Base-by-base conservation (phyloP, 2,113 vertebrate species). In the Cynopterus brachyotis region DNA sequence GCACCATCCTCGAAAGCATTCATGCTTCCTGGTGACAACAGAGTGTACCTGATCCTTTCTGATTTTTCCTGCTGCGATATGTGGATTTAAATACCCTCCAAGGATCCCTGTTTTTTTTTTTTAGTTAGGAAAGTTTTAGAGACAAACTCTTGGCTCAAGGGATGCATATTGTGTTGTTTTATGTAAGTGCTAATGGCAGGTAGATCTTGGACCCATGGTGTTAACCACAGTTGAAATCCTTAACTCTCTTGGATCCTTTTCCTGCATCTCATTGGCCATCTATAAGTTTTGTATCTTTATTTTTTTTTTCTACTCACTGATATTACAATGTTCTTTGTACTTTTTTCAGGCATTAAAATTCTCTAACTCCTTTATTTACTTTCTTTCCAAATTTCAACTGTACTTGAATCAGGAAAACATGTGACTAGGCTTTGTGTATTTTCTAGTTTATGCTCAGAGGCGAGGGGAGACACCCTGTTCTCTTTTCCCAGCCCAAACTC, bases 381-480 rank as follows among this genome's bases (percentile, higher is more conserved):
- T 28, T 53, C 55, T 64, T 87, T 73, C 16, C 40, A 62, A 72
- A 70, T 88, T 75, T 82, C 30, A 81, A 16, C 35, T 81, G 15
- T 81, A 59, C 90, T 83, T 82, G 60, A 91, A 50, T 60, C 55
- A 62, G 62, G 55, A 73, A 81, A 89, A 24, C 81, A 26, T 28
- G 64, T 81, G 37, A 60, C 13, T 55, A 32, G 7, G 19, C 8
- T 89, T 76, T 0, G 28, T 72, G 16, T 78, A 24, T 95, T 93
- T 96, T 93, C 72, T 89, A 79, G 55, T 86, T 91, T 60, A 86
- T 89, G 26, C 35, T 82, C n/a, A 91, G 69, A 81, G 57, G 32
- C 35, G 62, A 66, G 22, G 59, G 53, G 45, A 84, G 91, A 73
- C 32, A 42, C 40, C 24, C 20, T 82, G 15, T 70, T 95, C 37